These are phyloP conservation scores for Silurus asotus DNA, from an alignment of 2,113 vertebrate species.

Conservation along the genomic window DNA sequence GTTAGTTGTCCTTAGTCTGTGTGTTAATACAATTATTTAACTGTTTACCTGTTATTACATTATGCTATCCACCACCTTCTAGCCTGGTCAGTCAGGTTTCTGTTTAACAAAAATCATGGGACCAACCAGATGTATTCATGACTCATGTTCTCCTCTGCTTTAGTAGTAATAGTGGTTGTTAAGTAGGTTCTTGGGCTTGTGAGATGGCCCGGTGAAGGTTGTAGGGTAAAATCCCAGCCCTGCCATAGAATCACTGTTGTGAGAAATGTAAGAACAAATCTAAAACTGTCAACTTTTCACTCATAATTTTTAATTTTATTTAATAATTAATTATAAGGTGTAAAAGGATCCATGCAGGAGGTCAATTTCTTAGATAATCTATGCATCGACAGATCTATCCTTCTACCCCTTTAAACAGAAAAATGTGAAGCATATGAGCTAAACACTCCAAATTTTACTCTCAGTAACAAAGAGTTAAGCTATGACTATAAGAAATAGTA, in stretches of 20 bases:
- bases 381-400: background rate
- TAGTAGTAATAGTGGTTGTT: background rate
- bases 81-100: background rate
- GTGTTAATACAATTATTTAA: background rate
- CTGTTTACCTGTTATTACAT: background rate
- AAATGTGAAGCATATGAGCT: background rate
- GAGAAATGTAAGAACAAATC: background rate
- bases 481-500: background rate
- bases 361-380: background rate
- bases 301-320: background rate
- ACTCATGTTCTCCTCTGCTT: background rate
- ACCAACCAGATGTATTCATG: background rate
- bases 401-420: background rate
- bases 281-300: background rate
- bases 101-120: background rate
- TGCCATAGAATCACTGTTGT: background rate
- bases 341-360: background rate
- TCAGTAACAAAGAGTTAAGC: background rate
- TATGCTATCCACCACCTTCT: background rate
- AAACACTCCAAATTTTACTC: background rate
- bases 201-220: background rate
- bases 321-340: too few relatives aligned
- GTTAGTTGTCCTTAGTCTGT: background rate
- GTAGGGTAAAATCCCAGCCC: background rate
- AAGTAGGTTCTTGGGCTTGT: background rate